Percentiles rank a stretch among this genome's conserved stretches.
Conservation (phyloP, 2,797 vertebrate genomes). For the Peromyscus eremicus region DNA sequence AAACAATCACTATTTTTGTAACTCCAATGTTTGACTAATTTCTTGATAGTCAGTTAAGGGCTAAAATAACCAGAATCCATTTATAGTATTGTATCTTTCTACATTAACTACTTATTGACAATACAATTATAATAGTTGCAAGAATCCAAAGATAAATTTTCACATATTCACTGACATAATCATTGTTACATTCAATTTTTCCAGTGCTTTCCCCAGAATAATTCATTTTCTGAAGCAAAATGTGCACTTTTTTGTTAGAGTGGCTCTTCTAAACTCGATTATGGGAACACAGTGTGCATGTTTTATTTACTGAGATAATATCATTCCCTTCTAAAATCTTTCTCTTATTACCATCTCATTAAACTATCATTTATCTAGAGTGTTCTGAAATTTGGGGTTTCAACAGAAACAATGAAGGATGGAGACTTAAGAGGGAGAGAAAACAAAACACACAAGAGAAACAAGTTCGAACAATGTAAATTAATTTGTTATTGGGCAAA, state of each 20-base stretch:
- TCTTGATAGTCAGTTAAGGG: constrained; percentile 50
- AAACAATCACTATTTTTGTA: background rate
- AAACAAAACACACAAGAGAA: background rate
- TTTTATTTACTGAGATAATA: constrained; percentile 17
- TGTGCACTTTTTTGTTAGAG: background rate
- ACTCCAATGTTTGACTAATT: background rate
- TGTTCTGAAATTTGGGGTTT: background rate
- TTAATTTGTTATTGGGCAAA: background rate
- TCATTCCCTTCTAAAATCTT: background rate
- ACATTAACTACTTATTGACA: background rate
- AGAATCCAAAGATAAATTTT: constrained; percentile 35
- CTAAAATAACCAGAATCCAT: constrained; percentile 30
- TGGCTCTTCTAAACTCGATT: background rate
- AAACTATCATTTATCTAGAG: background rate
- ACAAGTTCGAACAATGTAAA: constrained; percentile 8
- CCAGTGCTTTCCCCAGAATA: background rate
- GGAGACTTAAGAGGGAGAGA: background rate
- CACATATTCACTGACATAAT: background rate
- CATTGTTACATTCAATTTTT: background rate
- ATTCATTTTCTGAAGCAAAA: constrained; percentile 52
- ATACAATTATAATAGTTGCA: constrained; percentile 47
- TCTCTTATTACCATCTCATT: background rate
- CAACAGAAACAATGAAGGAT: background rate
- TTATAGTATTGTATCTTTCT: background rate
- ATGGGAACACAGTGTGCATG: constrained; percentile 7